Evolutionary conservation across 2,888 invertebrate genomes (phyloP), one percentile per base, ranked within the genome.

Genomic region (Dilophus febrilis): DNA sequence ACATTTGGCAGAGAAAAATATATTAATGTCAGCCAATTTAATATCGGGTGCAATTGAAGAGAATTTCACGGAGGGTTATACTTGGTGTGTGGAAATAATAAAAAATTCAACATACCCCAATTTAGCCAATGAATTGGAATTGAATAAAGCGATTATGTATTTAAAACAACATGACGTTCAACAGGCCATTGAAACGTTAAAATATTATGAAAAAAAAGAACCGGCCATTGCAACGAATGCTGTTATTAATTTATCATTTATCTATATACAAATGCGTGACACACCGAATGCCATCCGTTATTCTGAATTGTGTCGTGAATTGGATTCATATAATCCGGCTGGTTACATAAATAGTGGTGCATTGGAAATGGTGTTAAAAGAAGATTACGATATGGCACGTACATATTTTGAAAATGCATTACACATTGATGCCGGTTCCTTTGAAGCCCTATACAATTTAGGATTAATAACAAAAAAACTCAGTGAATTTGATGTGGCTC

Each of bases 21-120:
- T 91, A 49, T 70, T 88, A 38, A 83, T 80, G 47, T 81, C 86
- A 14, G 85, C 88, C 8, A 86, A 87, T 61, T 66, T 91, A n/a
- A 87, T 91, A 50, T 81, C 88, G 1, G 83, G 85, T 3, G 72
- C 80, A 13, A 81, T 88, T 46, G 85, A 85, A 50, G 71, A 74
- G 40, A 70, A 66, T 40, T 72, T 75, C 48, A 71, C 72, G 46
- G 68, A 71, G 49, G 77, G 83, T 74, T 74, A 74, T 48, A 68
- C 64, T 48, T 92, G 92, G 94, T 97, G 97, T 60, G 86, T 94
- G 39, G 90, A 92, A 50, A 77, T 85, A 17, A 83, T 97, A 38
- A 88, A 91, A 56, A 79, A 82, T 35, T 91, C 94, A n/a, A 77
- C 75, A 56, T 85, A 82, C 51, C 72, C 79, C 29, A 73, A 74